Base-by-base conservation (phyloP, 2,113 vertebrate species). In the Peromyscus californicus region DNA sequence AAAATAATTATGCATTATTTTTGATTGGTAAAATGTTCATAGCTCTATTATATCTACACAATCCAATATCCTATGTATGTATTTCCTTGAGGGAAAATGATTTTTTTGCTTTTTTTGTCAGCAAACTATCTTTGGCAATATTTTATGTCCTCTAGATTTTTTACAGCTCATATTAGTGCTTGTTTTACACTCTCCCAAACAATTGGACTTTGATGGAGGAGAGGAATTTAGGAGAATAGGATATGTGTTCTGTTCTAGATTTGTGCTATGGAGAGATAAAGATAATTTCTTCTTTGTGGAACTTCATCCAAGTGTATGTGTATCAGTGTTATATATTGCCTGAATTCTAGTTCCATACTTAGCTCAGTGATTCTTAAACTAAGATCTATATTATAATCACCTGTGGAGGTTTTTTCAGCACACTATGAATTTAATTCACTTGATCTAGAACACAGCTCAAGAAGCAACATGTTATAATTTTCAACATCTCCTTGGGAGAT, bases 1-100 rank as follows among this genome's bases (percentile, higher is more conserved):
- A 61, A 74, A 85, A 83, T 76, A 72, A 72, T 78, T 86, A 74
- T 54, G 11, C n/a, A 45, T 61, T 22, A 75, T 51, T 31, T 90
- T 74, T 94, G 3, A 48, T 61, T 87, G 22, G 13, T 93, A 95
- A 91, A 93, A 72, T 94, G 5, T 80, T 96, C 4, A 7, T 83
- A 88, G 70, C 70, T 92, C 36, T 90, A 85, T 16, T 91, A 10
- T 90, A 54, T 2, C 51, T 78, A 80, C 12, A 75, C 9, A 95
- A 57, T 91, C 9, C 8, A 57, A 24, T 83, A 84, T 94, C 33
- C 15, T 95, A 45, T 70, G 3, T 94, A 63, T 89, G 2, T 10
- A 82, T 95, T 93, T 96, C 1, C 21, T 95, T 69, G 70, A 75
- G 22, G 5, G 21, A 85, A 84, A 91, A 93, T 59, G 0, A 42